These are phyloP conservation scores for Druon quercuslanigerum DNA, from an alignment of 1,140 invertebrate species.

Conservation along the genomic window DNA sequence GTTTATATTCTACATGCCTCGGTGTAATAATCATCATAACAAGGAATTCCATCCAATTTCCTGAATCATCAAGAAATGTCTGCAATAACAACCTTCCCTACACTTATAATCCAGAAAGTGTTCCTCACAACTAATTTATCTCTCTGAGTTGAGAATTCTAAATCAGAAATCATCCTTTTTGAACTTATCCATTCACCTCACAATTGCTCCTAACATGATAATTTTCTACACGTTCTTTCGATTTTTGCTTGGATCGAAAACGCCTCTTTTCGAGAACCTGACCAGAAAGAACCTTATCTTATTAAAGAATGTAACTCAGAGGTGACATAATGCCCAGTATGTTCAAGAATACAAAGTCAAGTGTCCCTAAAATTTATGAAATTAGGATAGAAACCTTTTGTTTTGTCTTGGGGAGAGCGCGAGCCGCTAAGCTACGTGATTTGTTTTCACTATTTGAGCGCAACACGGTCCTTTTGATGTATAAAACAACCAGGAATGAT, in stretches of 20 bases:
- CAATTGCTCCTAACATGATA: constrained; percentile 4
- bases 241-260: constrained; percentile 7
- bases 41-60: too few species aligned
- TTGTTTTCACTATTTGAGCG: constrained; percentile 41
- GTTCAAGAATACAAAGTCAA: constrained; percentile 40
- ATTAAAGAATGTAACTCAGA: constrained; percentile 38
- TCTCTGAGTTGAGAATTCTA: background rate
- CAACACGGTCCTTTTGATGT: constrained; percentile 46
- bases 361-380: constrained; percentile 43
- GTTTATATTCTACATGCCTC: too few species aligned
- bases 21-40: too few species aligned
- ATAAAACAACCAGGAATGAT: constrained; percentile 39
- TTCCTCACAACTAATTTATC: background rate
- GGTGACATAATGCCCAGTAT: constrained; percentile 49
- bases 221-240: constrained; percentile 13
- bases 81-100: too few species aligned
- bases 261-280: background rate
- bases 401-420: constrained; percentile 38
- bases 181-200: constrained; percentile 3
- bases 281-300: constrained; percentile 16
- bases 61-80: too few species aligned
- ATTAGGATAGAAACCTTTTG: constrained; percentile 37
- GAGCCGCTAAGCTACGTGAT: constrained; percentile 46
- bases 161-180: background rate
- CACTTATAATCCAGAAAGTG: constrained; percentile 1